A percentile compares a stretch with the other conserved stretches of the same genome.
Evolutionary conservation across 2,888 invertebrate genomes (phyloP).

Genomic region (Herminia tarsipennalis): DNA sequence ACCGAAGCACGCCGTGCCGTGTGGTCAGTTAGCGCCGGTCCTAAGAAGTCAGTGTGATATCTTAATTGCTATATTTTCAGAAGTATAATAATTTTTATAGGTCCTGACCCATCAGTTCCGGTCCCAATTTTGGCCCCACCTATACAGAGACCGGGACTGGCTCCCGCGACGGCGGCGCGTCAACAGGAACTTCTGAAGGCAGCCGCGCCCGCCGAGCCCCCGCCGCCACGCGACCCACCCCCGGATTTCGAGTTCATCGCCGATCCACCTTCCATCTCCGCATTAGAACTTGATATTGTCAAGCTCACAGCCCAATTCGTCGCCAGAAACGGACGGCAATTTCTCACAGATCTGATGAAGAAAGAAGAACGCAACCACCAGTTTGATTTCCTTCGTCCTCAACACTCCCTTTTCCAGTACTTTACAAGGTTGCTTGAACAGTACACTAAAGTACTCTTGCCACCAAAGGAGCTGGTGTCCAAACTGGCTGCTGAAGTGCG

Average conservation of each 20-base stretch:
- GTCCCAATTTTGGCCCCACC: constrained; percentile 40
- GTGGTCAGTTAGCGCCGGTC: too few relatives aligned
- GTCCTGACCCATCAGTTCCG: constrained; percentile 54
- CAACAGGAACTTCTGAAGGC: constrained; percentile 95
- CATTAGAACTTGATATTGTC: constrained; percentile 98
- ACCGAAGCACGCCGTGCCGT: too few relatives aligned
- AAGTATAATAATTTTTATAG: constrained; percentile 22
- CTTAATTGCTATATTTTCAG: too few relatives aligned
- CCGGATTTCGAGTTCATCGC: constrained; percentile 97
- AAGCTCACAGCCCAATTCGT: constrained; percentile 99
- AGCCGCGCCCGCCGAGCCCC: constrained; percentile 94
- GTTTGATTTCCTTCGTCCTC: constrained; percentile 99
- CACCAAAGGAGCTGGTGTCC: constrained; percentile 95
- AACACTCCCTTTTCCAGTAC: constrained; percentile 99
- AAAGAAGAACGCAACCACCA: constrained; percentile 99
- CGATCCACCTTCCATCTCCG: constrained; percentile 99
- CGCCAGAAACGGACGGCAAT: constrained; percentile 98
- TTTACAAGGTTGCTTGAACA: constrained; percentile 99
- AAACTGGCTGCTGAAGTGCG: constrained; percentile 92
- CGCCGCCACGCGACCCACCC: constrained; percentile 96
- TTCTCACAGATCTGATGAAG: constrained; percentile 99
- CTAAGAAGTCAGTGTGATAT: too few relatives aligned
- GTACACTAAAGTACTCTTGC: constrained; percentile 98
- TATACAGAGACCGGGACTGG: constrained; percentile 83
- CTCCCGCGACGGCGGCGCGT: constrained; percentile 92